Conservation (phyloP, 2,113 vertebrate species). For the Dolichotis patagonum region DNA sequence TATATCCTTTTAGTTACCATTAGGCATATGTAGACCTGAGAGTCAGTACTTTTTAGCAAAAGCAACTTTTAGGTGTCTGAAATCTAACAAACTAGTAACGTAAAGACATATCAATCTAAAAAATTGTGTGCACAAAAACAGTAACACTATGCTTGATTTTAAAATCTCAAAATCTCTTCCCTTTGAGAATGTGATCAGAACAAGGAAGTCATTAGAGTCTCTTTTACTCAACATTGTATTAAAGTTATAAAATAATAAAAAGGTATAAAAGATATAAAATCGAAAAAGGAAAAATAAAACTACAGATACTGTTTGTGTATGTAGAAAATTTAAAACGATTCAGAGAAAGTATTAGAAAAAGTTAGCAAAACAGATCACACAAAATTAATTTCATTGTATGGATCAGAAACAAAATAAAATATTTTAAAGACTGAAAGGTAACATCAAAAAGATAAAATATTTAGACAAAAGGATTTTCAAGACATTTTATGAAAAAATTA, state of each 20-base stretch:
- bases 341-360: not conserved
- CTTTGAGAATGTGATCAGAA: not conserved
- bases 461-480: not conserved
- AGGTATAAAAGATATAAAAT: not conserved
- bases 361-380: not conserved
- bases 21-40: not conserved
- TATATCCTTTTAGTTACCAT: not conserved
- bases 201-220: not conserved
- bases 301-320: not conserved
- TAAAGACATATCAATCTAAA: not conserved
- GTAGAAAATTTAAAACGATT: not conserved
- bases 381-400: not conserved
- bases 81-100: not conserved
- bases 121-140: not conserved
- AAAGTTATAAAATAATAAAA: not conserved
- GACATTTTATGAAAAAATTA: not conserved
- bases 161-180: not conserved
- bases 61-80: not conserved
- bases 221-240: not conserved
- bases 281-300: not conserved
- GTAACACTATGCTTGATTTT: not conserved
- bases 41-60: not conserved
- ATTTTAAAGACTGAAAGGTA: not conserved
- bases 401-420: not conserved
- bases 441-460: not conserved